Evolutionary conservation across 2,888 invertebrate genomes (phyloP).

Genomic region (Cheilosia vernalis): DNA sequence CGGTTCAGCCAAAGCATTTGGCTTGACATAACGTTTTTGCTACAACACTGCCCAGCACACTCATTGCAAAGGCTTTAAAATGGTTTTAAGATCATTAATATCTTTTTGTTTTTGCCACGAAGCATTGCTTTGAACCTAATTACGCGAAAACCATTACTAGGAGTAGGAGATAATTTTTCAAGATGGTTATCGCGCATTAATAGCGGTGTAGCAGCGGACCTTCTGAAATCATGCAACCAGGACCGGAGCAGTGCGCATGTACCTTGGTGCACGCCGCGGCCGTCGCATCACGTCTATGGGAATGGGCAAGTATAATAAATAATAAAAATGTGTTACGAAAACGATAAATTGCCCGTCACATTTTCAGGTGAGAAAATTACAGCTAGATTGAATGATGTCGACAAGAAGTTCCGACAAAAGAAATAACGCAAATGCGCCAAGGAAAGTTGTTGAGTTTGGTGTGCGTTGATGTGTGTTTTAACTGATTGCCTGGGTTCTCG

Average conservation of each 20-base stretch:
- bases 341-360: conserved; percentile 74
- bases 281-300: conserved; percentile 32
- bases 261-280: conserved; percentile 24
- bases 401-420: conserved; percentile 74
- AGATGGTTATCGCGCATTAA: conserved; percentile 83
- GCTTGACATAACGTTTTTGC: conserved; percentile 1
- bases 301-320: conserved; percentile 70
- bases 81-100: conserved; percentile 66
- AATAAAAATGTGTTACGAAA: conserved; percentile 74
- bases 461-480: conserved; percentile 63
- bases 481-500: conserved; percentile 69
- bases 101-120: conserved; percentile 49
- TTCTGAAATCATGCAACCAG: conserved; percentile 70
- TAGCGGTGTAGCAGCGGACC: conserved; percentile 77
- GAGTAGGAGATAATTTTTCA: conserved; percentile 83
- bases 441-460: conserved; percentile 41
- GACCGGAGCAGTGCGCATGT: conserved; percentile 48
- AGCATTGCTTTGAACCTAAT: conserved; percentile 80
- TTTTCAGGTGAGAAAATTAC: conserved; percentile 75
- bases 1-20: background rate
- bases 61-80: conserved; percentile 47
- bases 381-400: conserved; percentile 75
- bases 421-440: conserved; percentile 63
- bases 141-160: conserved; percentile 83
- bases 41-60: background rate